Conservation (phyloP, 2,888 invertebrate species). For the Strigamia transsilvanica region DNA sequence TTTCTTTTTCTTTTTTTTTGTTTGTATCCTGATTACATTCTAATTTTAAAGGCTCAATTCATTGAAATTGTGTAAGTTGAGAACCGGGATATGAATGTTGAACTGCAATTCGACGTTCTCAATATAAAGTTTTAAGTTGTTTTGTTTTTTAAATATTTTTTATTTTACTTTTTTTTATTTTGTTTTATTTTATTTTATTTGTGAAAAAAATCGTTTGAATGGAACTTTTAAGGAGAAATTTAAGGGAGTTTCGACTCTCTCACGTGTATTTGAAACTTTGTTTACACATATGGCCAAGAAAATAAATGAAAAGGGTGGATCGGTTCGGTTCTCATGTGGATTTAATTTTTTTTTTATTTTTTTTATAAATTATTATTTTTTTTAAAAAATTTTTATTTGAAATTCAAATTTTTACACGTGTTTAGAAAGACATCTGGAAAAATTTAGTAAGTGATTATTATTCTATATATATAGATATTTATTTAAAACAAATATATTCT, state of each 20-base stretch:
- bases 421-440: neutral
- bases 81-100: conserved; percentile 46
- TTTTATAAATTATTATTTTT: neutral
- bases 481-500: too few species aligned
- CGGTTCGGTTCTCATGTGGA: conserved; percentile 13
- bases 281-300: neutral
- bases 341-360: neutral
- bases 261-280: conserved; percentile 7
- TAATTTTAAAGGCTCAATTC: conserved; percentile 47
- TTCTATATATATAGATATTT: neutral
- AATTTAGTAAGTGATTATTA: neutral
- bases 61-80: conserved; percentile 45
- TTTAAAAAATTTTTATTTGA: neutral
- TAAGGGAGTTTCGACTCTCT: conserved; percentile 7
- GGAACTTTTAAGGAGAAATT: neutral
- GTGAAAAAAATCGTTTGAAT: neutral
- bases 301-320: conserved; percentile 12
- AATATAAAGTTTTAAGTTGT: conserved; percentile 24
- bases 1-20: neutral
- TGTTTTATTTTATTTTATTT: too few species aligned
- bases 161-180: neutral
- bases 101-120: neutral
- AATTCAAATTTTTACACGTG: conserved; percentile 7
- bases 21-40: conserved; percentile 36
- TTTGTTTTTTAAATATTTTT: neutral